These are phyloP conservation scores for Gavialis gangeticus DNA, from an alignment of 2,113 vertebrate species.

Conservation along the genomic window DNA sequence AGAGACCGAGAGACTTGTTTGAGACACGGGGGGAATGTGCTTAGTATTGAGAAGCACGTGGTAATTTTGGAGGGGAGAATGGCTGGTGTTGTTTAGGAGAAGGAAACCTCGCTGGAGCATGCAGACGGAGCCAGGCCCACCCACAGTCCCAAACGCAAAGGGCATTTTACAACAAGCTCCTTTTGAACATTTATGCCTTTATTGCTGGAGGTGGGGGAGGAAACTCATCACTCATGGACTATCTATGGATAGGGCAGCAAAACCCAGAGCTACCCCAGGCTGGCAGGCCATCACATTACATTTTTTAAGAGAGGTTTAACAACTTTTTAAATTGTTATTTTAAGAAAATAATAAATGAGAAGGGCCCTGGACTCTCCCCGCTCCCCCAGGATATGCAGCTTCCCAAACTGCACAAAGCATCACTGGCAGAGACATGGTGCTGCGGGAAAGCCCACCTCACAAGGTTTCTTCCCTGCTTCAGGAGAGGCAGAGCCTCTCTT, in stretches of 20 bases:
- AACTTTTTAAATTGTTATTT: neutral
- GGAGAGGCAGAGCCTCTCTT: neutral
- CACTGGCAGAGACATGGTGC: neutral
- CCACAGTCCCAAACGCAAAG: neutral
- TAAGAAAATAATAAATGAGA: neutral
- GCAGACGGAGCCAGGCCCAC: neutral
- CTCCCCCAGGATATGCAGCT: neutral
- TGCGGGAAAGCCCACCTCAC: neutral
- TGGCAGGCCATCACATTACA: accelerated
- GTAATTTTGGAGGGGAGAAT: neutral
- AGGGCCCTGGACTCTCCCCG: neutral
- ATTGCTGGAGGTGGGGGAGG: neutral
- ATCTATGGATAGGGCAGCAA: neutral
- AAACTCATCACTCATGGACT: neutral
- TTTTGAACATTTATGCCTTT: accelerated
- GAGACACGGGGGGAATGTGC: neutral
- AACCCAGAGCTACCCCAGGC: neutral
- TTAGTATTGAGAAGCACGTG: neutral
- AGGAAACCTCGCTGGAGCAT: accelerated
- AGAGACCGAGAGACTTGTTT: neutral
- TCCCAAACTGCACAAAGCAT: neutral
- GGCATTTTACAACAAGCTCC: neutral
- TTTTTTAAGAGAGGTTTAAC: accelerated
- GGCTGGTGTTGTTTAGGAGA: neutral
- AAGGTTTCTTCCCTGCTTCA: no score